phyloP scores from a whole-genome alignment of 2,888 invertebrate genomes.

The Athalia circularis region DNA sequence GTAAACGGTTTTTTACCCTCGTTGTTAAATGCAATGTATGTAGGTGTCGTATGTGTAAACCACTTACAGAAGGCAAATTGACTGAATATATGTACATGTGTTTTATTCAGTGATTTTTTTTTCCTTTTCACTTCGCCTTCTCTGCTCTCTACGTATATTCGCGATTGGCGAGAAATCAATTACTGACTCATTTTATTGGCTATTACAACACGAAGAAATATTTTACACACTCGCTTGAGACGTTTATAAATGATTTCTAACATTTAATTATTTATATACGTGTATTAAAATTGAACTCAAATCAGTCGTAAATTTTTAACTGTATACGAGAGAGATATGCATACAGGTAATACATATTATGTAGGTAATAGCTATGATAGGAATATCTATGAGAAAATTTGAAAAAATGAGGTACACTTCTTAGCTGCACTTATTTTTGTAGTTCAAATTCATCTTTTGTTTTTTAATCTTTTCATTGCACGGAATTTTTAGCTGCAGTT shows the following conservation, averaged over 20 bases:
- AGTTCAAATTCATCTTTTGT: no score
- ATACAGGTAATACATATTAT: no score
- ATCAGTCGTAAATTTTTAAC: no score
- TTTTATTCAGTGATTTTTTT: slow-evolving; percentile 50
- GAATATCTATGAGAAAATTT: background rate
- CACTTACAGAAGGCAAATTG: slow-evolving; percentile 67
- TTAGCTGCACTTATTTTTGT: no score
- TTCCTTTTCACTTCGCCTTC: no score
- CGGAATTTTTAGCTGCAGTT: background rate
- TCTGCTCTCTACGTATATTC: background rate
- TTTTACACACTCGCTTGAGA: slow-evolving; percentile 56
- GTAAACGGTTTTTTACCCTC: slow-evolving; percentile 59
- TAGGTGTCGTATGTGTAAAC: slow-evolving; percentile 55
- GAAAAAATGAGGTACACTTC: no score
- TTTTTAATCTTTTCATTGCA: no score
- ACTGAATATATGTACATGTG: slow-evolving; percentile 53
- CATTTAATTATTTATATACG: no score
- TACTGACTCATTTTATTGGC: slow-evolving; percentile 66
- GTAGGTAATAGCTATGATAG: no score
- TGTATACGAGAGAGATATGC: no score
- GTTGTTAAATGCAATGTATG: background rate
- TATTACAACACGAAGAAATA: slow-evolving; percentile 64
- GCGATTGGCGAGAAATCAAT: slow-evolving; percentile 67
- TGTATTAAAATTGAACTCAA: no score
- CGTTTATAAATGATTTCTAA: background rate